Evolutionary conservation across 1,140 invertebrate species (phyloP).

Genomic region (Cotesia chilonis): DNA sequence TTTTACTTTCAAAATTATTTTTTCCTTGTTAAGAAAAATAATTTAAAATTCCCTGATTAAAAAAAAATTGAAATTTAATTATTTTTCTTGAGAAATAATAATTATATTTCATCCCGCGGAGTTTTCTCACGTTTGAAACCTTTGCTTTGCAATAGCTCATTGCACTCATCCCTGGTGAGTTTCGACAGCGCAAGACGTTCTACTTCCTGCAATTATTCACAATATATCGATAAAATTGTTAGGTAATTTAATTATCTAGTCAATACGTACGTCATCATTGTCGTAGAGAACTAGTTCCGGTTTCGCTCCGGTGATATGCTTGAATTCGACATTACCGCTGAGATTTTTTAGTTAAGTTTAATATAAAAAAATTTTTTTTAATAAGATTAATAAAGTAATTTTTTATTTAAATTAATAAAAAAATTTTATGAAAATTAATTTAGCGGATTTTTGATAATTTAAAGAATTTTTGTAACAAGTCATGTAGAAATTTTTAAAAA

Average conservation of each 20-base stretch:
- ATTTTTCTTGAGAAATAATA: neutral
- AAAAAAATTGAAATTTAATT: neutral
- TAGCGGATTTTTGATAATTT: too few relatives aligned
- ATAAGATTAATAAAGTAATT: neutral
- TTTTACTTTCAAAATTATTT: too few relatives aligned
- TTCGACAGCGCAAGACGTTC: slow-evolving; percentile 71
- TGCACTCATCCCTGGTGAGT: slow-evolving; percentile 73
- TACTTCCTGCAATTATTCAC: slow-evolving; percentile 64
- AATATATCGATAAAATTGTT: neutral
- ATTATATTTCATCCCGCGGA: slow-evolving; percentile 58
- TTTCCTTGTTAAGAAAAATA: neutral
- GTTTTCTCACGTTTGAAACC: slow-evolving; percentile 68
- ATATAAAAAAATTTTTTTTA: neutral
- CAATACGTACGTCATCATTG: neutral
- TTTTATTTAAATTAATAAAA: neutral
- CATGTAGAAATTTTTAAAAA: slow-evolving; percentile 5
- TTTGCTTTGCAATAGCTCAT: slow-evolving; percentile 70
- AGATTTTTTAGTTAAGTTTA: neutral
- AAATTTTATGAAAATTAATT: neutral
- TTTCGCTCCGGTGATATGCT: neutral
- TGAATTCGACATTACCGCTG: neutral
- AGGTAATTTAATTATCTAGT: neutral
- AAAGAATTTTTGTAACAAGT: slow-evolving; percentile 50
- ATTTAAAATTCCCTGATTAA: neutral
- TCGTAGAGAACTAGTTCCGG: neutral